Base-by-base conservation (phyloP, 37 sponge, comb jelly and placozoan genomes). In the Eunapius fragilis region DNA sequence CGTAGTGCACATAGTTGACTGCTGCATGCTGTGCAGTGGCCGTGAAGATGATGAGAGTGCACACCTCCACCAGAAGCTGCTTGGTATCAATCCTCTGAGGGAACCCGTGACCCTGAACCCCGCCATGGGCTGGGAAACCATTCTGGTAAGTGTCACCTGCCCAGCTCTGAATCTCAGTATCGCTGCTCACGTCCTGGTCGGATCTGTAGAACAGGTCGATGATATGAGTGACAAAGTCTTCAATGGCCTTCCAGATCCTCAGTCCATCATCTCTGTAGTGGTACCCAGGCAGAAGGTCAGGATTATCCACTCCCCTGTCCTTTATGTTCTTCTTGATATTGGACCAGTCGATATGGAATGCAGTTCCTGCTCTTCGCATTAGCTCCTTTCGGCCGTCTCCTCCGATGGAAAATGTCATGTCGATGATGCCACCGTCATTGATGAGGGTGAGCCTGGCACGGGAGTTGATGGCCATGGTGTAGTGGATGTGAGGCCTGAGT, bases 181-280 rank as follows among this genome's bases (percentile, higher is more conserved):
- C 94, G 0, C 49, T 68, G 37, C 31, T 23, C 0, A 93, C 90
- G 71, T 86, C 89, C 28, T 67, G 70, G 70, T 89, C 90, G 0
- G 34, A 36, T 24, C 27, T 86, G 85, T 93, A 93, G 71, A 83
- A 85, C 25, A 86, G 31, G n/a, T 68, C 75, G 30, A 93, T 10
- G 19, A 93, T 86, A 22, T 71, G 73, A 0, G 35, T 26, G 24
- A 85, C 89, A 45, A 48, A 89, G n/a, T 74, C 28, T 32, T 82
- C 77, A 10, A 93, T 83, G 45, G 87, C 85, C 38, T 90, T 79
- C 94, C 94, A 90, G 35, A 89, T 70, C 69, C 25, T n/a, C 71
- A 89, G 32, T 3, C 90, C 92, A 71, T 95, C 92, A 74, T 95
- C 95, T 36, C 95, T 83, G 70, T 92, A 95, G 80, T 87, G 78